Evolutionary conservation across 2,113 vertebrate species (phyloP), one percentile per base, ranked within the genome.

Genomic region (Tachysurus vachellii): DNA sequence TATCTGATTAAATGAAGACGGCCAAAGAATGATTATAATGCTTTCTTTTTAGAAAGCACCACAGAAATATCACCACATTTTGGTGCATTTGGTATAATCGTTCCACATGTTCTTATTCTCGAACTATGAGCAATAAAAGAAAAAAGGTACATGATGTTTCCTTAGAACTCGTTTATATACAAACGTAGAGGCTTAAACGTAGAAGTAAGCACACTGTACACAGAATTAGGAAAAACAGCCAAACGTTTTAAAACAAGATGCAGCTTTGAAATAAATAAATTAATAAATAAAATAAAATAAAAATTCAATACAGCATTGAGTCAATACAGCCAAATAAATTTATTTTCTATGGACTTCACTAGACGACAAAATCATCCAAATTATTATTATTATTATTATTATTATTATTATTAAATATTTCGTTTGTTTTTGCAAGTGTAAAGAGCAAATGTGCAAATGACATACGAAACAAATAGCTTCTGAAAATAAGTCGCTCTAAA

Each of bases 41-140:
- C 36, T 36, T 36, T 36, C 36, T 36, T 36, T 36, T 36, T 36
- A 36, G 36, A 36, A 36, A 36, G 36, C 36, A 36, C 36, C 36
- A 36, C 1, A 36, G 1, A 36, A 36, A 36, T 36, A 36, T 62
- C 77, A 82, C 42, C 80, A 31, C 21, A 31, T 56, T 7, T 7
- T 42, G 50, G 28, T 26, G 31, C n/a, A 17, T 36, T 77, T 87
- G 81, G 57, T n/a, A 57, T 57, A 64, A 64, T 83, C 85, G 61
- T 47, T 71, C 59, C 70, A 83, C 57, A 66, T 61, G 47, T 54
- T 80, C 56, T 77, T 23, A 31, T 83, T 83, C 56, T 83, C 56
- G 50, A 64, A 54, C 56, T 44, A 26, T 2, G 44, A 11, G n/a
- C 44, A 44, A 64, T 16, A 85, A 76, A 76, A 47, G 71, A 10